Percentiles rank a stretch among this genome's conserved stretches.
Conservation (phyloP, 2,888 invertebrate species). For the Agriotes lineatus region DNA sequence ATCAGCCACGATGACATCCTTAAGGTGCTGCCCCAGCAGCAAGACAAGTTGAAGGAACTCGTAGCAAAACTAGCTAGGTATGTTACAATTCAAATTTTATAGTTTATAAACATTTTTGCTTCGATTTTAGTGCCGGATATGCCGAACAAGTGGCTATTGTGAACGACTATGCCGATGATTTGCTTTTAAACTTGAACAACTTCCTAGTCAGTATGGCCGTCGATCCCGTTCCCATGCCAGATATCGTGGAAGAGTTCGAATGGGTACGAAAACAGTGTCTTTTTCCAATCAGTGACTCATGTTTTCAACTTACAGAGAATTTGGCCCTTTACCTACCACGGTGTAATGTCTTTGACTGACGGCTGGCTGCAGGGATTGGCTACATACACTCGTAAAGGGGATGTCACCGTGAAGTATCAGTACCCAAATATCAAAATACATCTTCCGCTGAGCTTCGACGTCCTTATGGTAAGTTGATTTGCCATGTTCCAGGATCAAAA, state of each 20-base stretch:
- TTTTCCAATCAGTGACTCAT: neutral
- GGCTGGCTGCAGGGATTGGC: constrained; percentile 69
- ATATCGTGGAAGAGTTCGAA: neutral
- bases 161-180: constrained; percentile 23
- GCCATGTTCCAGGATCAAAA: too few species aligned
- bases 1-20: too few species aligned
- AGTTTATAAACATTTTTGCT: too few species aligned
- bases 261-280: neutral
- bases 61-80: too few species aligned
- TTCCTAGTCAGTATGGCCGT: neutral
- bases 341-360: constrained; percentile 67
- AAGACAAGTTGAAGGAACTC: too few species aligned
- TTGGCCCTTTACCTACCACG: constrained; percentile 68
- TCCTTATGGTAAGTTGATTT: constrained; percentile 46
- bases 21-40: too few species aligned
- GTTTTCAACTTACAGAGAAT: constrained; percentile 52
- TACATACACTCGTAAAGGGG: constrained; percentile 66
- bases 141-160: constrained; percentile 13
- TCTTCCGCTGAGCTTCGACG: constrained; percentile 37
- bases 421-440: constrained; percentile 23
- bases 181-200: neutral
- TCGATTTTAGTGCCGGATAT: neutral
- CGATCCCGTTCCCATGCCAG: constrained; percentile 23
- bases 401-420: constrained; percentile 59
- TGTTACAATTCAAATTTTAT: too few species aligned